Percentiles rank a stretch among this genome's conserved stretches.
These are phyloP conservation scores for Anthonomus grandis DNA, from an alignment of 1,140 invertebrate species.

Conservation along the genomic window DNA sequence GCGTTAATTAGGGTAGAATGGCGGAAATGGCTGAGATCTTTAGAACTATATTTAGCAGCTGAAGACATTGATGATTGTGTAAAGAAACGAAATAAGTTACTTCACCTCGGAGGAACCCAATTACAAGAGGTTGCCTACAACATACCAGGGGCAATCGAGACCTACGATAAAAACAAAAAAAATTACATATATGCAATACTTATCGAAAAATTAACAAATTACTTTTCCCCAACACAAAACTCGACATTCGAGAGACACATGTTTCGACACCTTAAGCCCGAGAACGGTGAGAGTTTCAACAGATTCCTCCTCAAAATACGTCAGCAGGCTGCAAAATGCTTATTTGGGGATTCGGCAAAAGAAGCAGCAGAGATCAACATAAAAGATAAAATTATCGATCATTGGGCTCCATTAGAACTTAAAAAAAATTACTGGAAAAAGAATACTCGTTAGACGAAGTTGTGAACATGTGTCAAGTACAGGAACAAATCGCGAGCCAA, in stretches of 20 bases:
- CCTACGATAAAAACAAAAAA: constrained; percentile 19
- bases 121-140: constrained; percentile 41
- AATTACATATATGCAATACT: constrained; percentile 19
- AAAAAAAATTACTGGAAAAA: constrained; percentile 33
- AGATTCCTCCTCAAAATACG: constrained; percentile 33
- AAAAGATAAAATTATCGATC: constrained; percentile 37
- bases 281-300: constrained; percentile 22
- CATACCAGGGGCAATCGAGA: constrained; percentile 30
- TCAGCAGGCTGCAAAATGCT: constrained; percentile 38
- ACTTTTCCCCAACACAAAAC: constrained; percentile 29
- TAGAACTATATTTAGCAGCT: constrained; percentile 14
- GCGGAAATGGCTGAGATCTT: constrained; percentile 18
- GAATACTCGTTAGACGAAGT: constrained; percentile 30
- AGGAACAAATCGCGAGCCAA: constrained; percentile 22
- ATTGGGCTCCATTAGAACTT: constrained; percentile 31
- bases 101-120: constrained; percentile 35
- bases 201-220: constrained; percentile 18
- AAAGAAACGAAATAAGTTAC: constrained; percentile 35
- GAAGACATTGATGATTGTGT: constrained; percentile 27
- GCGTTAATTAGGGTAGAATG: constrained; percentile 15
- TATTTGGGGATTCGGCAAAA: constrained; percentile 25
- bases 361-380: constrained; percentile 37
- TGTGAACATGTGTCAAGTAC: constrained; percentile 27
- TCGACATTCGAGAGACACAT: constrained; percentile 40
- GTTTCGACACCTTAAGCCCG: constrained; percentile 36